A percentile compares a stretch with the other conserved stretches of the same genome.
Conservation (phyloP, 2,113 vertebrate genomes). For the Bufo bufo region DNA sequence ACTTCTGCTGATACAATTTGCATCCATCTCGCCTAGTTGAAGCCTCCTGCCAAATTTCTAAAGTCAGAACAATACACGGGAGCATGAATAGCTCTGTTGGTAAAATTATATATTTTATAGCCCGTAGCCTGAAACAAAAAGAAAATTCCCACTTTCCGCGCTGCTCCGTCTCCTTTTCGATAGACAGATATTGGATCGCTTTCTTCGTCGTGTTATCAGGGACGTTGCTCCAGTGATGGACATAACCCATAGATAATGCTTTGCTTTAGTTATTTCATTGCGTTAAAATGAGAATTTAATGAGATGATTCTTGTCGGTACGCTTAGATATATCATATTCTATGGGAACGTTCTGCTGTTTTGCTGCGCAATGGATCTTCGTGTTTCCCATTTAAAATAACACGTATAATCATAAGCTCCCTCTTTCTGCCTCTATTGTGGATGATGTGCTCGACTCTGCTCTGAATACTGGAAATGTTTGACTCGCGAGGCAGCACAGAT, state of each 20-base stretch:
- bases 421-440: neutral
- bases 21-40: constrained; percentile 31
- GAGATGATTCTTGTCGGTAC: constrained; percentile 2
- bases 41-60: constrained; percentile 49
- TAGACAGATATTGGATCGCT: constrained; percentile 47
- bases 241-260: constrained; percentile 11
- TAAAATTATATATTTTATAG: constrained; percentile 56
- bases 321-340: neutral
- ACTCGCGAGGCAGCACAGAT: too few relatives aligned
- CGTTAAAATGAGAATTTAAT: constrained; percentile 29
- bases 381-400: constrained; percentile 8
- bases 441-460: neutral
- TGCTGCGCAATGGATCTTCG: neutral
- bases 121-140: constrained; percentile 13
- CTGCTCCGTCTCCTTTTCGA: constrained; percentile 14
- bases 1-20: constrained; percentile 36
- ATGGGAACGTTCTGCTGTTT: neutral
- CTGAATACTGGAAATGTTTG: too few relatives aligned
- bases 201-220: constrained; percentile 22
- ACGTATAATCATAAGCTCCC: neutral
- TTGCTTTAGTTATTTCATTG: constrained; percentile 28
- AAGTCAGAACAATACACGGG: constrained; percentile 50
- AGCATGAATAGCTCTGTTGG: constrained; percentile 51
- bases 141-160: constrained; percentile 23
- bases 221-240: constrained; percentile 10